Base-by-base conservation (phyloP, 2,888 invertebrate species). In the Callinectes sapidus region DNA sequence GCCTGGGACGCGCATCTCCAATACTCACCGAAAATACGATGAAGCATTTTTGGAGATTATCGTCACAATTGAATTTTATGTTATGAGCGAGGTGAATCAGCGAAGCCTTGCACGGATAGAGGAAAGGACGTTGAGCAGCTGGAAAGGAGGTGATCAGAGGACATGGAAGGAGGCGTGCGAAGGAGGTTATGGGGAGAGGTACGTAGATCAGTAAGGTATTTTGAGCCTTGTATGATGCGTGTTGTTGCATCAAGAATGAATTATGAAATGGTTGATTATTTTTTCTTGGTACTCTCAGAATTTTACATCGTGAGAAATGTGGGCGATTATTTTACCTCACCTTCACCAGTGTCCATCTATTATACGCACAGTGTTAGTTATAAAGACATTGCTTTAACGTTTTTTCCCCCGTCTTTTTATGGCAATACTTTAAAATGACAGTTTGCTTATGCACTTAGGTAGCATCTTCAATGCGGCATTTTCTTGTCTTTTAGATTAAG, bases 41-140 rank as follows among this genome's bases (percentile, higher is more conserved):
- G 81, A 81, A 81, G 81, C 81, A 81, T 81, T 81, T 81, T 81
- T 81, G 81, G 81, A 81, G 81, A 81, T 81, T 81, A 81, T 81
- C 81, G 81, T 81, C 81, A 81, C 81, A 81, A 28, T 81, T 81
- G 81, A 81, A 35, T 81, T 81, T 81, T 81, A 81, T 81, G 81
- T 81, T 81, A 81, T 81, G 81, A 81, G 81, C 35, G 35, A 16
- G 32, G 71, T 81, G 81, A 81, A 81, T 81, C 81, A 81, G n/a
- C 81, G 81, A 81, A n/a, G 81, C 35, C 71, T 81, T 35, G 81
- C 35, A 81, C 32, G 35, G 81, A 35, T 35, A 35, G 32, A 81
- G 35, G 81, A 32, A 81, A 35, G 81, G 35, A 81, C 81, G 81
- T 81, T 35, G 81, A 81, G 81, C 71, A 71, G 81, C 35, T 35